Conservation (phyloP, 1,140 invertebrate genomes). For the Cyclina sinensis region DNA sequence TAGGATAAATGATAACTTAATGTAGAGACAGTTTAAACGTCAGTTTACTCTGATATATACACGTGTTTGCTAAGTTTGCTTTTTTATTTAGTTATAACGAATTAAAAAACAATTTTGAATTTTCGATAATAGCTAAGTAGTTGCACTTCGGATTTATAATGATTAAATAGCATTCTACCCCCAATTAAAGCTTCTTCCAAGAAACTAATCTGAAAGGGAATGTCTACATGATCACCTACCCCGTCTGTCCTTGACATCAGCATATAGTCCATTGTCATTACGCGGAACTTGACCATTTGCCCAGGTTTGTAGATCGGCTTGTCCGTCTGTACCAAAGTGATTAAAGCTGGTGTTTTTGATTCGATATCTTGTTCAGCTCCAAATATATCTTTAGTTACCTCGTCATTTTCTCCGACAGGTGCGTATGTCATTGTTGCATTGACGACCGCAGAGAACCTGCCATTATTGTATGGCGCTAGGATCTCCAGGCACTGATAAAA, state of each 20-base stretch:
- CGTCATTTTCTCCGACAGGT: neutral
- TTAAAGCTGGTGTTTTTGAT: constrained; percentile 63
- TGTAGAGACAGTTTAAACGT: no score
- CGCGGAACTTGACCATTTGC: constrained; percentile 94
- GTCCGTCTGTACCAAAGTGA: constrained; percentile 97
- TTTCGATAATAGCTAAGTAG: no score
- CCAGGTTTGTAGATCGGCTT: constrained; percentile 98
- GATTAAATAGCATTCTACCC: no score
- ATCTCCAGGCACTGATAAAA: constrained; percentile 9
- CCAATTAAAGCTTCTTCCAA: no score
- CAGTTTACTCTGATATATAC: no score
- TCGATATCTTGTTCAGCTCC: neutral
- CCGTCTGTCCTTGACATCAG: constrained; percentile 93
- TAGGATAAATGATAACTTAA: no score
- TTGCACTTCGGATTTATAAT: no score
- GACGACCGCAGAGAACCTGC: neutral
- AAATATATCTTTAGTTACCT: neutral
- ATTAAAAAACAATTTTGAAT: no score
- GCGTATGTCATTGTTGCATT: neutral
- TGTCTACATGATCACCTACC: neutral
- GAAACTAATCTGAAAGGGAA: no score
- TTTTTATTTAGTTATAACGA: no score
- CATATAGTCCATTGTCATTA: constrained; percentile 96
- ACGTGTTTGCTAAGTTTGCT: no score
- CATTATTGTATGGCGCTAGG: neutral